A percentile compares a stretch with the other conserved stretches of the same genome.
phyloP scores from a whole-genome alignment of 1,140 invertebrate genomes.

The Rhopalosiphum maidis region DNA sequence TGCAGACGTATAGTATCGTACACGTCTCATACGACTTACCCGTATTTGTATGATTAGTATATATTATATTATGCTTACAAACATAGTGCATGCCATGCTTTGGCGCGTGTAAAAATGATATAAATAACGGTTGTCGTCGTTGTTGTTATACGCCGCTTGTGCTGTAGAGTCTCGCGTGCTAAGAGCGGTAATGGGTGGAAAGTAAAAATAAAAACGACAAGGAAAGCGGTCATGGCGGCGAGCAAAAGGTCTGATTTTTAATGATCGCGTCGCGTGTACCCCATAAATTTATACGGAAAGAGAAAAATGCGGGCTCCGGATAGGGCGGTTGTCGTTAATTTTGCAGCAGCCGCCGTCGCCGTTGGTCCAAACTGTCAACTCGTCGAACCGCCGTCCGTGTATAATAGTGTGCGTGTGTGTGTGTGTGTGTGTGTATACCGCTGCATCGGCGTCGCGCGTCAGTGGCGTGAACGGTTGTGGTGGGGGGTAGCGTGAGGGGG shows the following conservation, averaged over 20 bases:
- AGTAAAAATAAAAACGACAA: not conserved
- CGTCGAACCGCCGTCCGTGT: not conserved
- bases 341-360: not conserved
- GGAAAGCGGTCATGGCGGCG: not conserved
- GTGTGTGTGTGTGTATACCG: not conserved
- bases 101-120: not conserved
- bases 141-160: not conserved
- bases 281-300: slow-evolving; percentile 24
- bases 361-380: slow-evolving; percentile 30
- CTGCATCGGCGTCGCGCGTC: not conserved
- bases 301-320: slow-evolving; percentile 21
- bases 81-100: not conserved
- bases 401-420: too few relatives aligned
- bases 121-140: not conserved
- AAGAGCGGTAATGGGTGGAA: not conserved
- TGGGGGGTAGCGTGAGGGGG: accelerated
- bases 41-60: not conserved
- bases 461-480: accelerated
- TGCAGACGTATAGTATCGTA: not conserved
- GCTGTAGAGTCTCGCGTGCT: not conserved
- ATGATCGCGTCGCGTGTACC: slow-evolving; percentile 29
- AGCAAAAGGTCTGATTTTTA: slow-evolving; percentile 26
- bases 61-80: not conserved
- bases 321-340: not conserved
- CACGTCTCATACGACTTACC: not conserved